Evolutionary conservation across 2,888 invertebrate genomes (phyloP).

Genomic region (Biston stratarius): DNA sequence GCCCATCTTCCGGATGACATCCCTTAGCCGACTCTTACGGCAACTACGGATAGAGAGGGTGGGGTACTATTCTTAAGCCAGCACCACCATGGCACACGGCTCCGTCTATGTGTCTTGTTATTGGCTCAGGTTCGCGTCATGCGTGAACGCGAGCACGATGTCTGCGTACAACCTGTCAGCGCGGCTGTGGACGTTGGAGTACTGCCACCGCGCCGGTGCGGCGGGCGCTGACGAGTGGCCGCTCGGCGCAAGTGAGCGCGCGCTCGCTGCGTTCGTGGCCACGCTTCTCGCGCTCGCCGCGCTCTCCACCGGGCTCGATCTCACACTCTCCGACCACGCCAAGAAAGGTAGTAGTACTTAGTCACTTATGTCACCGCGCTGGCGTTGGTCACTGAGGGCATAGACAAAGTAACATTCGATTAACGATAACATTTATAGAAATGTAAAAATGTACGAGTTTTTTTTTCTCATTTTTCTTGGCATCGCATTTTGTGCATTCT

Average conservation of each 20-base stretch:
- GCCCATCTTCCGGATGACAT: too few relatives aligned
- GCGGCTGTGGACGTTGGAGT: constrained; percentile 65
- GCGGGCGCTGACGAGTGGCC: constrained; percentile 40
- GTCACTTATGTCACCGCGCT: too few relatives aligned
- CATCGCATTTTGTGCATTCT: too few relatives aligned
- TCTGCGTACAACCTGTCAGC: constrained; percentile 68
- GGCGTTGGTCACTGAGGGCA: too few relatives aligned
- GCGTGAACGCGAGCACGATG: constrained; percentile 70
- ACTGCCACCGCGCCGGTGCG: constrained; percentile 60
- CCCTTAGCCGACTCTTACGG: too few relatives aligned
- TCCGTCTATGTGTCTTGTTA: constrained; percentile 22
- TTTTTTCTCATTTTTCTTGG: too few relatives aligned
- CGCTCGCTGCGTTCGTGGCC: constrained; percentile 63
- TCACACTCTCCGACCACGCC: constrained; percentile 64
- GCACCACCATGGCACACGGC: too few relatives aligned
- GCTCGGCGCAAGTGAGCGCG: constrained; percentile 57
- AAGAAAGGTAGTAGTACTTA: constrained; percentile 64
- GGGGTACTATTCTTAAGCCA: too few relatives aligned
- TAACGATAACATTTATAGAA: too few relatives aligned
- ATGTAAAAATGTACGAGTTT: too few relatives aligned
- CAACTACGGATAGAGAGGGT: too few relatives aligned
- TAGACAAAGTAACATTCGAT: too few relatives aligned
- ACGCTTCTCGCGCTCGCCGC: constrained; percentile 65
- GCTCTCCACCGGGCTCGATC: constrained; percentile 68
- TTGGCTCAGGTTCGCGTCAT: constrained; percentile 69